phyloP scores from a whole-genome alignment of 2,797 vertebrate species.

The Geotrypetes seraphini region DNA sequence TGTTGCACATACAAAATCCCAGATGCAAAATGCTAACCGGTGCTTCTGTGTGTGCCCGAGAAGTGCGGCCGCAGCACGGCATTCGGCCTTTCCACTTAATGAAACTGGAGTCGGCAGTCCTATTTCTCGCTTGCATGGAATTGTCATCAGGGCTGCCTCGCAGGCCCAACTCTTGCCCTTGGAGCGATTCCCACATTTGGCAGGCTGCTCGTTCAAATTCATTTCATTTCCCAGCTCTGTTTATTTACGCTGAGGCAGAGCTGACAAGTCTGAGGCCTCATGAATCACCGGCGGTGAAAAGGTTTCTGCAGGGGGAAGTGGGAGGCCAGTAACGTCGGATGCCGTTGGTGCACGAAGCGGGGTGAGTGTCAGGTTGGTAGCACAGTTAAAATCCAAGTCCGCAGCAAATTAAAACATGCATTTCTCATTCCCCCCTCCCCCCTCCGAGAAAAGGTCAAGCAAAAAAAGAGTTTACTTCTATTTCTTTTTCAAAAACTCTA shows the following conservation, averaged over 20 bases:
- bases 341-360: fast-evolving
- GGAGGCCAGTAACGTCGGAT: fast-evolving
- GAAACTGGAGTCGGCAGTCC: conserved; percentile 42
- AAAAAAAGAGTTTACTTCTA: no score
- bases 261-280: neutral
- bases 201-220: neutral
- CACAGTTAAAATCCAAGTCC: neutral
- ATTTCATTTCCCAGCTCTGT: neutral
- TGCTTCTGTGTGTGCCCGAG: no score
- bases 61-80: no score
- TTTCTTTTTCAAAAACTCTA: no score
- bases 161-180: neutral
- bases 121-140: conserved; percentile 42
- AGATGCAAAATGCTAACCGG: no score
- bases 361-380: fast-evolving
- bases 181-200: neutral
- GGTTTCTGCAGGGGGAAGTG: neutral
- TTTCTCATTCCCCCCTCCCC: neutral
- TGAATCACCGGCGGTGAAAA: neutral
- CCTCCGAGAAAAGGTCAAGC: no score
- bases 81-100: neutral
- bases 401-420: neutral
- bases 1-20: no score
- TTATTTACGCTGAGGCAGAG: neutral
- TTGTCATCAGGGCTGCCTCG: conserved; percentile 24